Evolutionary conservation across 2,113 vertebrate genomes (phyloP), one percentile per base, ranked within the genome.

Genomic region (Murina feae): DNA sequence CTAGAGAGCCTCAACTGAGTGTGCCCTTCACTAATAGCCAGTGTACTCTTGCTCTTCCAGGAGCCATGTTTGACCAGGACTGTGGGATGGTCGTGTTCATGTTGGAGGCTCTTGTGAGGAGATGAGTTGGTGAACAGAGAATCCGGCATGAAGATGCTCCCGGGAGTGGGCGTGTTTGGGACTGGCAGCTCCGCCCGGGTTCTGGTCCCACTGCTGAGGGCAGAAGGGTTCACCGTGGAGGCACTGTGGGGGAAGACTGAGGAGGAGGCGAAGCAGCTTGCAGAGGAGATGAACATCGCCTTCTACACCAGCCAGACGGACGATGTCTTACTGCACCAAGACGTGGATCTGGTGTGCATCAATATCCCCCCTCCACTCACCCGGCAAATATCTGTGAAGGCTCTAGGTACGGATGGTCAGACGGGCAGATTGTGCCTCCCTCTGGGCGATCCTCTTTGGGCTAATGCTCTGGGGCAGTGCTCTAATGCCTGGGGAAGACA

Each of bases 161-260:
- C 99, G 1, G 99, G 99, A 84, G 99, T 99, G 28, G 99, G 99
- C 17, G 99, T 99, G n/a, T 99, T 99, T 97, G 99, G 99, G 96
- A 99, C 99, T 1, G 99, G 99, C 97, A 99, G 98, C 97, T 99
- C 99, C 0, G 99, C 99, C 82, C 98, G 99, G 58, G 98, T 99
- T 94, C 98, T 99, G 96, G 99, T 99, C 6, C 99, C 99, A 0
- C 94, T 99, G 97, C 98, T 99, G 93, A 98, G 99, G 97, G 99
- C 99, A 28, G 99, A 99, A 96, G 99, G 99, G 11, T 99, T 99
- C 97, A 99, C 99, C 5, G 98, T 99, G 35, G 98, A 99, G 95
- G 99, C 99, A 0, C 98, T 99, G 0, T 99, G 99, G 99, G 99
- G 99, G 3, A 99, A 98, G 96, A 99, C 99, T 0, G 99, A 99